Percentiles rank a stretch among this genome's conserved stretches.
These are phyloP conservation scores for Metridium senile DNA, from an alignment of 92 coral and sea anemone genomes.

Conservation along the genomic window DNA sequence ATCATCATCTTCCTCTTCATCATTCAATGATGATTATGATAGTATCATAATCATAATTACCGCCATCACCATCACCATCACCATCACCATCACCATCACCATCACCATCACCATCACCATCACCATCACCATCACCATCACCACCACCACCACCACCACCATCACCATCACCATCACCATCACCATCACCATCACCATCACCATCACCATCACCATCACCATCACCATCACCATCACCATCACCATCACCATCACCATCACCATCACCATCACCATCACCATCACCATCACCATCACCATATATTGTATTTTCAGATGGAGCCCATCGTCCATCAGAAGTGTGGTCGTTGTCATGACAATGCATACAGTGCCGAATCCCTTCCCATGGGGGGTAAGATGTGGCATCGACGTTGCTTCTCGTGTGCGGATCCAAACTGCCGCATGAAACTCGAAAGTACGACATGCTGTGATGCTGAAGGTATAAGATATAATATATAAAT, in stretches of 20 bases:
- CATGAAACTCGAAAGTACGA: constrained; percentile 42
- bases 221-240: constrained; percentile 5
- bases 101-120: background rate
- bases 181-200: background rate
- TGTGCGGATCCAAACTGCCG: constrained; percentile 33
- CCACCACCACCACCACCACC: background rate
- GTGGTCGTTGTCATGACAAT: constrained; percentile 36
- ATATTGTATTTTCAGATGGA: background rate
- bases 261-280: constrained; percentile 6
- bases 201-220: background rate
- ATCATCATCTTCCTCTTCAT: too few relatives aligned
- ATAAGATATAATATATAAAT: too few relatives aligned
- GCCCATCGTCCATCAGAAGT: background rate
- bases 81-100: background rate
- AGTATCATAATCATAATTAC: too few relatives aligned
- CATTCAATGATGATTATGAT: too few relatives aligned
- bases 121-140: background rate
- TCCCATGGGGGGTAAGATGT: constrained; percentile 30
- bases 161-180: constrained; percentile 2
- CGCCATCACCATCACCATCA: too few relatives aligned
- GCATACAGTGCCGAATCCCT: constrained; percentile 34
- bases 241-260: constrained; percentile 2
- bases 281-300: background rate
- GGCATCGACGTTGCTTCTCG: constrained; percentile 46
- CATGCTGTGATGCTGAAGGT: constrained; percentile 42